phyloP scores from a whole-genome alignment of 1,140 invertebrate species.

The Parasteatoda tepidariorum region DNA sequence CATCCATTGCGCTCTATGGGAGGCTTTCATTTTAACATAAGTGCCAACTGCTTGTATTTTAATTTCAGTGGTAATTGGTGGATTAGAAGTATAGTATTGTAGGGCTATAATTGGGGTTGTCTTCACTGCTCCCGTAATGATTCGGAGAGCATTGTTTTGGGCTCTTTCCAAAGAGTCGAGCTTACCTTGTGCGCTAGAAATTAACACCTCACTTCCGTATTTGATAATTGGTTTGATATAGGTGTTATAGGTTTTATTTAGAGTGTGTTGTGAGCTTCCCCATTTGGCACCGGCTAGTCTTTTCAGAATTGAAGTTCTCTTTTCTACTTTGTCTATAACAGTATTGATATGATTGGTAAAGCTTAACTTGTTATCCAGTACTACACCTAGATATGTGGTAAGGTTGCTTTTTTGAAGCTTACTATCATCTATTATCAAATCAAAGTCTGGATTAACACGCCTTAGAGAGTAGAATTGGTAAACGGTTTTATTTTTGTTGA shows the following conservation, averaged over 20 bases:
- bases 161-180: not conserved
- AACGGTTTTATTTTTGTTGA: conserved; percentile 1
- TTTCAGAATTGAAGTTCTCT: not conserved
- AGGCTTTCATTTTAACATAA: not conserved
- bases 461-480: not conserved
- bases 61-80: not conserved
- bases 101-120: not conserved
- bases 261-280: not conserved
- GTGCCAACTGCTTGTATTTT: not conserved
- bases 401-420: not conserved
- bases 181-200: not conserved
- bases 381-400: not conserved
- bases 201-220: not conserved
- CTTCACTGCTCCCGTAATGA: conserved; percentile 12
- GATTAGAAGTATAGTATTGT: not conserved
- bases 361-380: not conserved
- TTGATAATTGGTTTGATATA: not conserved
- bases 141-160: conserved; percentile 7
- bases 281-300: conserved; percentile 16
- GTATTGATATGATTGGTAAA: not conserved
- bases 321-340: not conserved
- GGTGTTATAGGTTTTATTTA: conserved; percentile 2
- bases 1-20: not conserved
- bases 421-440: too few relatives aligned
- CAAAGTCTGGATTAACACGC: not conserved